Evolutionary conservation across 2,113 vertebrate species (phyloP).

Genomic region (Alaudala cheleensis): DNA sequence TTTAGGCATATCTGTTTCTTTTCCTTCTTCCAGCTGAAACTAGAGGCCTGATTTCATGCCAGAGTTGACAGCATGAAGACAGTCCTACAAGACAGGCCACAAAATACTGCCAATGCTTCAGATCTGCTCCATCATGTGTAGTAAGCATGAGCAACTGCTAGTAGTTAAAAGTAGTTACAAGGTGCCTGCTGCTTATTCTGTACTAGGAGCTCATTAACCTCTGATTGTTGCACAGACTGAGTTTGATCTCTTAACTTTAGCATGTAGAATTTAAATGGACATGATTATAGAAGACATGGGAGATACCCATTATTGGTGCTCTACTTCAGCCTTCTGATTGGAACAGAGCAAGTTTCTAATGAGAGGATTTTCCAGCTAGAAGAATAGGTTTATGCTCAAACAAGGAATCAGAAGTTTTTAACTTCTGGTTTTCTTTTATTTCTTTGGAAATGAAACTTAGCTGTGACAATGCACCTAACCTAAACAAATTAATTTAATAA

Average conservation of each 20-base stretch:
- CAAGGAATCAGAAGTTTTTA: background rate
- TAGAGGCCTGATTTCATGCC: background rate
- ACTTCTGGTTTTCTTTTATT: background rate
- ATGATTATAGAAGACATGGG: background rate
- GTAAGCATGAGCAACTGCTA: background rate
- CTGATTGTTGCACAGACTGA: background rate
- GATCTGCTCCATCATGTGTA: rapidly evolving
- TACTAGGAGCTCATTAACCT: background rate
- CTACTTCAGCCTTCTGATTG: background rate
- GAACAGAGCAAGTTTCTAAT: background rate
- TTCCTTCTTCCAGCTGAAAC: background rate
- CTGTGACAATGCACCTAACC: background rate
- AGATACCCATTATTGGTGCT: background rate
- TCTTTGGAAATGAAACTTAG: background rate
- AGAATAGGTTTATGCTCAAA: background rate
- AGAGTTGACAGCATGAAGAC: background rate
- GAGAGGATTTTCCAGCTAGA: background rate
- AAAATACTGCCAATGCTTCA: background rate
- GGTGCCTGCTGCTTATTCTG: background rate
- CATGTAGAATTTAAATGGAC: background rate
- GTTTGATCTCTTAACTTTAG: background rate
- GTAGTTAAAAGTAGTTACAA: background rate
- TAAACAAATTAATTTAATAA: background rate
- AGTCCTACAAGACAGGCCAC: background rate
- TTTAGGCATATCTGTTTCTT: background rate